These are phyloP conservation scores for Macquaria australasica DNA, from an alignment of 2,113 vertebrate genomes.

Conservation along the genomic window DNA sequence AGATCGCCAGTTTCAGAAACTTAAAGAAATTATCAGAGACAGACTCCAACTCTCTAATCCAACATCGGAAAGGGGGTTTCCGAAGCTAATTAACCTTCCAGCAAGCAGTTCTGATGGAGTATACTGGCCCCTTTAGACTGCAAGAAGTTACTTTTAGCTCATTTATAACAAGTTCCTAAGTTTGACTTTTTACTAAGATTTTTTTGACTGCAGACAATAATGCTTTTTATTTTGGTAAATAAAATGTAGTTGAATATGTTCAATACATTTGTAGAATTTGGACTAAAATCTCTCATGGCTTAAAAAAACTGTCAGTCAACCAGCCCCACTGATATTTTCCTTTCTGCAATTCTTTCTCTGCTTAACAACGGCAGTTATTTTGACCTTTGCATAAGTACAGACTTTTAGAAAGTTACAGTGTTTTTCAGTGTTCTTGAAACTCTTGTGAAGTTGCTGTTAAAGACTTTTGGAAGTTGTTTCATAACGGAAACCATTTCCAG, in stretches of 20 bases:
- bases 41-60: neutral
- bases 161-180: too few relatives aligned
- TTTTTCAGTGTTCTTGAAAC: conserved; percentile 2
- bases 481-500: conserved; percentile 6
- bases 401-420: conserved; percentile 4
- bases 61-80: neutral
- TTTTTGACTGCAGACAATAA: neutral
- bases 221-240: conserved; percentile 23
- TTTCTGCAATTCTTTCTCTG: conserved; percentile 39
- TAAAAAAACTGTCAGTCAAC: conserved; percentile 5
- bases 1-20: neutral
- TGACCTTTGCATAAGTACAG: conserved; percentile 51
- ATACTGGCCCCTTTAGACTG: neutral
- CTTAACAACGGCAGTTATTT: conserved; percentile 23
- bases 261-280: conserved; percentile 21
- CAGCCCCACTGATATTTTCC: conserved; percentile 13
- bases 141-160: neutral
- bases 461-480: neutral
- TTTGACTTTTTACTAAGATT: neutral
- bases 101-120: neutral
- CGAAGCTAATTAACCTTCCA: neutral
- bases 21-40: neutral
- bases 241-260: conserved; percentile 2
- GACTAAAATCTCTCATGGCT: conserved; percentile 17
- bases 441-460: neutral